phyloP scores from a whole-genome alignment of 2,888 invertebrate species.

The Oligia fasciuncula region DNA sequence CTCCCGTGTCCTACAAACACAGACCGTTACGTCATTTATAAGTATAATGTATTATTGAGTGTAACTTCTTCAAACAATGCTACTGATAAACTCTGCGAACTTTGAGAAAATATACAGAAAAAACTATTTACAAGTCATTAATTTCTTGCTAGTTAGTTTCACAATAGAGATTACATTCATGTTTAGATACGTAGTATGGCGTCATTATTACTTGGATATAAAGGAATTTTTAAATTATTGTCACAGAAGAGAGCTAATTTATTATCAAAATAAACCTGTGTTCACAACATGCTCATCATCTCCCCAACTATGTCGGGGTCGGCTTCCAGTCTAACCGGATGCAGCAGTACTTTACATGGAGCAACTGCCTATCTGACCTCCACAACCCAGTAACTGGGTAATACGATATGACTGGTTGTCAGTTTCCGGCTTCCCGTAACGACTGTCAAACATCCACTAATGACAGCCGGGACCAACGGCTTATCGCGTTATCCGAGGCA shows the following conservation, averaged over 20 bases:
- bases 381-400: background rate
- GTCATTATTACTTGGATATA: background rate
- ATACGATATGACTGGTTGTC: background rate
- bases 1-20: conserved; percentile 39
- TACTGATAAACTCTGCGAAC: conserved; percentile 59
- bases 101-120: conserved; percentile 17
- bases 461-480: too few species aligned
- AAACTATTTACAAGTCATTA: background rate
- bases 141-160: background rate
- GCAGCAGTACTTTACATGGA: background rate
- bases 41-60: conserved; percentile 27
- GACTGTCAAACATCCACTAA: background rate
- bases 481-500: too few species aligned
- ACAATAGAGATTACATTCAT: background rate
- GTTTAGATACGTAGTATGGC: background rate
- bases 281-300: background rate
- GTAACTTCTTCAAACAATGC: conserved; percentile 45
- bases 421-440: background rate
- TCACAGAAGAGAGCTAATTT: background rate
- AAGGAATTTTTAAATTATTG: background rate
- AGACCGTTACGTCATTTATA: conserved; percentile 46
- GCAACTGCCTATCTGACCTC: background rate
- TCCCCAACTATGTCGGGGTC: background rate
- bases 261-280: background rate
- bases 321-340: background rate